Conservation (phyloP, 2,113 vertebrate genomes). For the Irena cyanogastra region DNA sequence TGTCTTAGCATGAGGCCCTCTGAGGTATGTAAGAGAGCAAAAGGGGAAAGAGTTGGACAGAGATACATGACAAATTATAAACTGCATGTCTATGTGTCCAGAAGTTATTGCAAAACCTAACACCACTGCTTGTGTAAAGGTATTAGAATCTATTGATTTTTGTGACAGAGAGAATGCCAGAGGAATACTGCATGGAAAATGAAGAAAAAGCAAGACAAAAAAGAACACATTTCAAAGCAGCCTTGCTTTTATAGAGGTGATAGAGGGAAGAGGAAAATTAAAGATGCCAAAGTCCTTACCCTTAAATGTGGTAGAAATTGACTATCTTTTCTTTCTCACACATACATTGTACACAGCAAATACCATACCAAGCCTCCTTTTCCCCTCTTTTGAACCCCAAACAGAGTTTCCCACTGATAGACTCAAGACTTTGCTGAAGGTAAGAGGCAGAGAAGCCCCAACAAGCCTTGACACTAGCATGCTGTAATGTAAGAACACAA, state of each 20-base stretch:
- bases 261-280: neutral
- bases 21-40: neutral
- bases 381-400: neutral
- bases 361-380: neutral
- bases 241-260: neutral
- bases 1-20: neutral
- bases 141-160: neutral
- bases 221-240: neutral
- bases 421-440: neutral
- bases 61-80: neutral
- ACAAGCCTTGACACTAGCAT: rapidly evolving
- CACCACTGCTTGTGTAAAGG: neutral
- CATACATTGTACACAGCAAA: neutral
- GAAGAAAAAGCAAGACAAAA: neutral
- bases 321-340: neutral
- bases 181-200: neutral
- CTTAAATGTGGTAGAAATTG: neutral
- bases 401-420: neutral
- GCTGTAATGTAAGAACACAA: neutral
- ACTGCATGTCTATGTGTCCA: neutral
- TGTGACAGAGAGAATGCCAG: neutral
- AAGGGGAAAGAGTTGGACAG: neutral
- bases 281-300: neutral
- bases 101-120: neutral
- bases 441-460: neutral